phyloP scores from a whole-genome alignment of 2,113 vertebrate species.

The Fulmarus glacialis region DNA sequence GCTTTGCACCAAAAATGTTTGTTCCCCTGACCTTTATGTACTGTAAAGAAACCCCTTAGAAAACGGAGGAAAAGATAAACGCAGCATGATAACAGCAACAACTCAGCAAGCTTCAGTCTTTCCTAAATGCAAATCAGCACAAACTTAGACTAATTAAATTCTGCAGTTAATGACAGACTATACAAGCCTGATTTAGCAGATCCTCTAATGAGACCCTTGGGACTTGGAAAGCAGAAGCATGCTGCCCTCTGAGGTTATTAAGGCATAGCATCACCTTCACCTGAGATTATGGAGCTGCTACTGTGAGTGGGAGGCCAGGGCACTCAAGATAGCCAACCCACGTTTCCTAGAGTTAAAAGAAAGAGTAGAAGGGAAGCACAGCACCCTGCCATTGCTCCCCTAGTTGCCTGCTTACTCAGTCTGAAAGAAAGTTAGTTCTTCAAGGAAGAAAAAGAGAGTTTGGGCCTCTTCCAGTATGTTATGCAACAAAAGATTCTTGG shows the following conservation, averaged over 20 bases:
- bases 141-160: conserved; percentile 29
- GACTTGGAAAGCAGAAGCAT: background rate
- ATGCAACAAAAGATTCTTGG: background rate
- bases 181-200: conserved; percentile 36
- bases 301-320: background rate
- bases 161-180: background rate
- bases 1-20: background rate
- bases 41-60: background rate
- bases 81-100: background rate
- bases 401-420: background rate
- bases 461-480: background rate
- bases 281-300: background rate
- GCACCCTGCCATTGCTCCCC: background rate
- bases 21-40: background rate
- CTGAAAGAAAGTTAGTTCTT: background rate
- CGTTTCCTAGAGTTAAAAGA: background rate
- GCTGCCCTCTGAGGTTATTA: background rate
- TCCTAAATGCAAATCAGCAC: conserved; percentile 19
- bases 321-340: background rate
- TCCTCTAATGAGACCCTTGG: conserved; percentile 53
- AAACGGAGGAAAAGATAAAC: background rate
- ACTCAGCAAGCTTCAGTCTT: conserved; percentile 34
- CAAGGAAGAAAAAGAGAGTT: background rate
- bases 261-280: background rate
- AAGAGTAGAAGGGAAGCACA: background rate